Evolutionary conservation across 2,888 invertebrate species (phyloP).

Genomic region (Linnaemya vulpina): DNA sequence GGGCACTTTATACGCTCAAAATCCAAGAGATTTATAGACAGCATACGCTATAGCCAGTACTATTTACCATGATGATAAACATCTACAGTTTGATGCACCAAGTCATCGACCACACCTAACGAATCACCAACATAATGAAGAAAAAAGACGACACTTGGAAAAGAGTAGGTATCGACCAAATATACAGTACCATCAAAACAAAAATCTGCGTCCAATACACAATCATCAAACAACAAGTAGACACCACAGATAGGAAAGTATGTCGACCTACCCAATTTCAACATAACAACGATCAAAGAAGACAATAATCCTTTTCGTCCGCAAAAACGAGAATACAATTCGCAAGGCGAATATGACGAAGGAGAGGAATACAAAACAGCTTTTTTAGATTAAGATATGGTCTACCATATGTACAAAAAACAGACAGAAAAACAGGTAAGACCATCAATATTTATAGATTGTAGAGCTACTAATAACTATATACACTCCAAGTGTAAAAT

Average conservation of each 20-base stretch:
- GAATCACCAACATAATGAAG: background rate
- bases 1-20: slow-evolving; percentile 4
- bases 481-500: slow-evolving; percentile 3
- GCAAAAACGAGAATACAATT: background rate
- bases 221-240: slow-evolving; percentile 2
- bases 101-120: slow-evolving; percentile 15
- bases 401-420: slow-evolving; percentile 10
- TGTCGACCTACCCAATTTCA: too few relatives aligned
- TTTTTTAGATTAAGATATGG: slow-evolving; percentile 16
- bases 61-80: slow-evolving; percentile 12
- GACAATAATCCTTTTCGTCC: slow-evolving; percentile 6
- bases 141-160: background rate
- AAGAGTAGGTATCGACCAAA: slow-evolving; percentile 10
- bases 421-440: slow-evolving; percentile 4
- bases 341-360: slow-evolving; percentile 3
- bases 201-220: background rate
- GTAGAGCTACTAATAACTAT: background rate
- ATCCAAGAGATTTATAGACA: slow-evolving; percentile 9
- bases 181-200: slow-evolving; percentile 9
- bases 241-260: background rate
- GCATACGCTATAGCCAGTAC: slow-evolving; percentile 5
- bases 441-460: slow-evolving; percentile 2
- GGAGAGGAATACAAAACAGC: slow-evolving; percentile 1
- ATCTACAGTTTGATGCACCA: slow-evolving; percentile 19
- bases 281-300: too few relatives aligned